These are phyloP conservation scores for Hydropsyche tenuis DNA, from an alignment of 1,140 invertebrate genomes.

Conservation along the genomic window DNA sequence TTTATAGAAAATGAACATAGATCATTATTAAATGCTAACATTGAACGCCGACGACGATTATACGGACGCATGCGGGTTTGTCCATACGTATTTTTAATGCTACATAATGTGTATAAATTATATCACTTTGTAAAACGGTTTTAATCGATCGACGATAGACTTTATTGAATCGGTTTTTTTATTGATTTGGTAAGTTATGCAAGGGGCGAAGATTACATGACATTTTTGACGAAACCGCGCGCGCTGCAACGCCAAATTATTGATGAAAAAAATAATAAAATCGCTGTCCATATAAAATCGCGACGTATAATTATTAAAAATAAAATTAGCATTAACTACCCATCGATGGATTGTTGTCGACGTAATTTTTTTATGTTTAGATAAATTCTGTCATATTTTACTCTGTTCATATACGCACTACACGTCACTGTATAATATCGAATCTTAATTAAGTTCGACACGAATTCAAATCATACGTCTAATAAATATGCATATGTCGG, in stretches of 20 bases:
- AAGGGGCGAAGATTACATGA: background rate
- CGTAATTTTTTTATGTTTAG: slow-evolving; percentile 1
- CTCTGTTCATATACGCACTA: slow-evolving; percentile 1
- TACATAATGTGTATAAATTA: background rate
- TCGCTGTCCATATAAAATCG: background rate
- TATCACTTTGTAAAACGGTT: slow-evolving; percentile 2
- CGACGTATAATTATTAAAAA: slow-evolving; percentile 20
- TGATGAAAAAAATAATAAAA: background rate
- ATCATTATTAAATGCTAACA: slow-evolving; percentile 28
- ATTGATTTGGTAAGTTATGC: background rate
- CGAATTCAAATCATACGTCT: slow-evolving; percentile 17
- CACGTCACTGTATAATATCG: background rate
- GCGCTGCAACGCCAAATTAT: background rate
- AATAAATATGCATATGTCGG: slow-evolving; percentile 11
- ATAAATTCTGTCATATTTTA: slow-evolving; percentile 22
- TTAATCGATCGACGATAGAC: background rate
- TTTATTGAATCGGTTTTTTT: background rate
- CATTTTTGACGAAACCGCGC: background rate
- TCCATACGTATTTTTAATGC: slow-evolving; percentile 16
- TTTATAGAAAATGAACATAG: slow-evolving; percentile 29
- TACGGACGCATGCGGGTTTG: background rate
- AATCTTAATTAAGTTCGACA: slow-evolving; percentile 15
- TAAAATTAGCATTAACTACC: slow-evolving; percentile 26
- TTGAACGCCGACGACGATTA: slow-evolving; percentile 12
- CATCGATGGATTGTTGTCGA: slow-evolving; percentile 2